Conservation (phyloP, 2,888 invertebrate genomes). For the Galerucella nymphaeae region DNA sequence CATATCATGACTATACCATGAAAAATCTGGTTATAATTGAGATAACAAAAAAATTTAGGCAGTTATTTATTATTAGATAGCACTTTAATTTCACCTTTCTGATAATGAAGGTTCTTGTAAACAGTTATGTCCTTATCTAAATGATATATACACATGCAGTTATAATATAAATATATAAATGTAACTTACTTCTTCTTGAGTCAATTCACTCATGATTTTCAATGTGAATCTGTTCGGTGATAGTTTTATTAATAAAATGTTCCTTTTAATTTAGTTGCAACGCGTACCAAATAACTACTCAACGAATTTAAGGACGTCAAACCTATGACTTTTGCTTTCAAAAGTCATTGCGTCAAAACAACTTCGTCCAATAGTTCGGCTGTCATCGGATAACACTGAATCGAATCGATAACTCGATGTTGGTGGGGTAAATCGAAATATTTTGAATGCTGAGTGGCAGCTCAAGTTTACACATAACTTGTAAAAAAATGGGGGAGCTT, state of each 20-base stretch:
- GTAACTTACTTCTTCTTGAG: constrained; percentile 86
- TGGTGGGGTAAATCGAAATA: background rate
- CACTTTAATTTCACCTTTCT: constrained; percentile 11
- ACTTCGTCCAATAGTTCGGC: constrained; percentile 1
- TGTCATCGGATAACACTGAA: constrained; percentile 10
- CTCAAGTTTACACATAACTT: no score
- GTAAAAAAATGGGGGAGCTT: no score
- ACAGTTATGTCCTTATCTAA: constrained; percentile 8
- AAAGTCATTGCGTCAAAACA: constrained; percentile 17
- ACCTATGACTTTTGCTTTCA: constrained; percentile 28
- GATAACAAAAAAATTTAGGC: background rate
- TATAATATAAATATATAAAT: constrained; percentile 43
- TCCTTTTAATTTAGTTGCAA: constrained; percentile 44
- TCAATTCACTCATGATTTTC: constrained; percentile 81
- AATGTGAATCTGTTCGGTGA: background rate
- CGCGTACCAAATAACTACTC: constrained; percentile 47
- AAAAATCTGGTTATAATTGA: background rate
- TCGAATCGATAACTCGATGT: background rate
- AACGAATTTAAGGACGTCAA: constrained; percentile 57
- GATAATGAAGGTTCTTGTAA: constrained; percentile 8
- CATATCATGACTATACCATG: background rate
- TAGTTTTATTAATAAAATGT: constrained; percentile 30
- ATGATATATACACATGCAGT: background rate
- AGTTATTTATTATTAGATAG: background rate
- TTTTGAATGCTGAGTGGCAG: background rate